Conservation (phyloP, 2,888 invertebrate species). For the Pediacus dermestoides region DNA sequence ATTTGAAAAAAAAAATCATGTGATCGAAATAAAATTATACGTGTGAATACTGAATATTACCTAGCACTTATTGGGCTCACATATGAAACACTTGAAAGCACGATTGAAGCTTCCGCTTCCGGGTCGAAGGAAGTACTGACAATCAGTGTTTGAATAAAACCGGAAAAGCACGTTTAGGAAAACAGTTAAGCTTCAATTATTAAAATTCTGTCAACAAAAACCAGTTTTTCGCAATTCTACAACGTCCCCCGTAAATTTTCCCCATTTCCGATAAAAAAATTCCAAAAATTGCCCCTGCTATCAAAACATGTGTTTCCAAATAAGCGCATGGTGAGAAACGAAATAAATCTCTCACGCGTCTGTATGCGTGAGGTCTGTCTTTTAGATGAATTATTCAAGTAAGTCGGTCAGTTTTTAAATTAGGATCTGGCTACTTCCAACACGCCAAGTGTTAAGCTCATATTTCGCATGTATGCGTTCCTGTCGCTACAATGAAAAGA, state of each 20-base stretch:
- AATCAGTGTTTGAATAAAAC: slow-evolving; percentile 27
- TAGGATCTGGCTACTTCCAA: slow-evolving; percentile 31
- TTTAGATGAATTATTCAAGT: slow-evolving; percentile 45
- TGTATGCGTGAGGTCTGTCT: slow-evolving; percentile 44
- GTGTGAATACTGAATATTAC: no score
- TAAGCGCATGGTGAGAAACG: slow-evolving; percentile 39
- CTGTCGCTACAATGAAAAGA: no score
- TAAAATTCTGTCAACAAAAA: no score
- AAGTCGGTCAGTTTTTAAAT: slow-evolving; percentile 39
- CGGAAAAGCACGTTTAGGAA: slow-evolving; percentile 13
- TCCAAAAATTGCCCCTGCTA: no score
- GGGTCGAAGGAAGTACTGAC: slow-evolving; percentile 40
- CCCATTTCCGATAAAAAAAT: no score
- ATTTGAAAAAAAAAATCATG: slow-evolving; percentile 22
- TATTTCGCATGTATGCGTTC: no score
- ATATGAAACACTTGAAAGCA: slow-evolving; percentile 22
- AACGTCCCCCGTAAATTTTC: no score
- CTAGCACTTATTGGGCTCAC: slow-evolving; percentile 15
- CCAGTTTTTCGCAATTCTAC: no score
- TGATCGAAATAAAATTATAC: no score
- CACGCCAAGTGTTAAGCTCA: slow-evolving; percentile 23
- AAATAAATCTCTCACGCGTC: slow-evolving; percentile 44
- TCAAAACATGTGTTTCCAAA: slow-evolving; percentile 31
- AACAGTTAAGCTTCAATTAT: not conserved
- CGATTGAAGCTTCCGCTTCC: slow-evolving; percentile 39